Percentiles rank a stretch among this genome's conserved stretches.
phyloP scores from a whole-genome alignment of 2,888 invertebrate genomes.

The Dasysyrphus albostriatus region DNA sequence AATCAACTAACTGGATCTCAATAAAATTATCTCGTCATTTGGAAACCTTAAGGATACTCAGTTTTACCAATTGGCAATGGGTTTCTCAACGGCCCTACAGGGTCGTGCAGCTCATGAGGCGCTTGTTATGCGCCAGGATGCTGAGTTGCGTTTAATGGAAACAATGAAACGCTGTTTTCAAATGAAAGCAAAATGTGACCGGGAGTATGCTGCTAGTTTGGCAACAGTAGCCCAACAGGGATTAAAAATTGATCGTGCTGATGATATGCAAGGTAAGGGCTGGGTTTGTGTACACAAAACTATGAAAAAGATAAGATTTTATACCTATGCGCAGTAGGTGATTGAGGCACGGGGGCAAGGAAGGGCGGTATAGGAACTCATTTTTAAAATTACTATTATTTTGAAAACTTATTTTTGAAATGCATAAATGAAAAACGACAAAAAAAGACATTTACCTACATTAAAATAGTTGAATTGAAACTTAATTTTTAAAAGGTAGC shows the following conservation, averaged over 20 bases:
- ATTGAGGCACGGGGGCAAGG: too few species aligned
- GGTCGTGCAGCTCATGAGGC: constrained; percentile 96
- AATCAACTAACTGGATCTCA: constrained; percentile 53
- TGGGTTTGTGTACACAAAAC: background rate
- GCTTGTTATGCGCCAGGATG: constrained; percentile 94
- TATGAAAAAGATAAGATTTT: too few species aligned
- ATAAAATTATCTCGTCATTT: constrained; percentile 50
- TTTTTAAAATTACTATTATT: too few species aligned
- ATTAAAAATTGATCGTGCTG: constrained; percentile 89
- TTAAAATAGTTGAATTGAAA: too few species aligned
- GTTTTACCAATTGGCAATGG: constrained; percentile 85
- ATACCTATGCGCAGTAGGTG: too few species aligned
- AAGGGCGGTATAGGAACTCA: too few species aligned
- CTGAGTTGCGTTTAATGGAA: constrained; percentile 95
- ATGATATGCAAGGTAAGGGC: constrained; percentile 83
- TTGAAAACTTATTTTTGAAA: too few species aligned
- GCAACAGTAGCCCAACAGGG: constrained; percentile 92
- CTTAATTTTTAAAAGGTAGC: too few species aligned
- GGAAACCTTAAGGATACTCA: constrained; percentile 56
- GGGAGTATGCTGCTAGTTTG: constrained; percentile 94
- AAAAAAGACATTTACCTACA: too few species aligned
- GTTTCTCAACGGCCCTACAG: constrained; percentile 94
- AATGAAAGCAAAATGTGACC: constrained; percentile 95
- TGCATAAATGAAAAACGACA: too few species aligned
- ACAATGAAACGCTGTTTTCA: constrained; percentile 94